Evolutionary conservation across 2,888 invertebrate species (phyloP).

Genomic region (Liopterus haemorrhoidalis): DNA sequence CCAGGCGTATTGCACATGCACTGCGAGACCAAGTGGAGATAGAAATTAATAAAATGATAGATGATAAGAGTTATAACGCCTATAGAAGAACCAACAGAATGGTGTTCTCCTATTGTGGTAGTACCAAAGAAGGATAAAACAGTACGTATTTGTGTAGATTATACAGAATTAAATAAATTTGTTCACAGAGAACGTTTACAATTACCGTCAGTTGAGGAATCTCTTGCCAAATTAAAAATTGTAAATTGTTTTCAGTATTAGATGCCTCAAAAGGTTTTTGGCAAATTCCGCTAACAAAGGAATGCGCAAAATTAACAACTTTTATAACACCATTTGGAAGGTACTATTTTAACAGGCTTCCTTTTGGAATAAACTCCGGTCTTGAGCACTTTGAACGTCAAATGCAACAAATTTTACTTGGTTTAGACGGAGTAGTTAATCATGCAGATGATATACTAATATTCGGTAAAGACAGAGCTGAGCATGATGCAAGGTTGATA

Average conservation of each 20-base stretch:
- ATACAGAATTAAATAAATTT: conserved; percentile 10
- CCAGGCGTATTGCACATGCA: conserved; percentile 17
- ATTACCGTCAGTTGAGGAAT: conserved; percentile 12
- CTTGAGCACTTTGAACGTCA: conserved; percentile 7
- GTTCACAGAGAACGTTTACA: conserved; percentile 18
- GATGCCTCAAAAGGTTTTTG: conserved; percentile 24
- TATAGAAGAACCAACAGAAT: conserved; percentile 18
- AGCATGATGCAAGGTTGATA: conserved; percentile 27
- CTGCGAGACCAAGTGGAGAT: conserved; percentile 10
- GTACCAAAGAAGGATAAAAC: conserved; percentile 8
- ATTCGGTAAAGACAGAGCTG: conserved; percentile 23
- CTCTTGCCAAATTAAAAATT: conserved; percentile 10
- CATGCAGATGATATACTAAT: conserved; percentile 20
- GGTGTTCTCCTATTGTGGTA: conserved; percentile 17
- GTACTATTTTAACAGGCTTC: conserved; percentile 13
- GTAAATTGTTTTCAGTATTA: too few relatives aligned
- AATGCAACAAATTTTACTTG: conserved; percentile 3
- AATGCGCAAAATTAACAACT: conserved; percentile 6
- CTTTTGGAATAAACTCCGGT: conserved; percentile 16
- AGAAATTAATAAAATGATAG: conserved; percentile 15
- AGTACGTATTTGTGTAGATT: conserved; percentile 17
- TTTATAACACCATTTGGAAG: conserved; percentile 19
- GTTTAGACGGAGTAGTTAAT: conserved; percentile 14
- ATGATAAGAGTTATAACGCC: conserved; percentile 14
- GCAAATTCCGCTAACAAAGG: conserved; percentile 19